Evolutionary conservation across 1,140 invertebrate genomes (phyloP), one percentile per base, ranked within the genome.

Genomic region (Carcinoscorpius rotundicauda): DNA sequence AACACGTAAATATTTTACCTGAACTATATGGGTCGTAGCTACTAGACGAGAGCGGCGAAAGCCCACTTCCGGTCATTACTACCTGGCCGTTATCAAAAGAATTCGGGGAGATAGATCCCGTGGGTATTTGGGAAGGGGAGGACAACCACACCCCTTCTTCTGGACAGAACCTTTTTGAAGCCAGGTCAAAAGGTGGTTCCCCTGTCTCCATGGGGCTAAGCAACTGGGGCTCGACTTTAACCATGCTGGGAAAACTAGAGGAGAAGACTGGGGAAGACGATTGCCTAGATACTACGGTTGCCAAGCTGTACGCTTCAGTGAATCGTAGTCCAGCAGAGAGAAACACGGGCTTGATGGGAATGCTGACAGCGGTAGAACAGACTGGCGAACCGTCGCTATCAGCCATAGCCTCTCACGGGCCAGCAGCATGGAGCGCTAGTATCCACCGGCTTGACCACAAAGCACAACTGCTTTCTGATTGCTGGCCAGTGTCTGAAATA

Each of bases 1-100:
- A 29, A 29, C 29, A 29, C 29, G 29, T 29, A 29, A 29, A 29
- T 29, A 29, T 29, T 29, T 29, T 29, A 29, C 29, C 29, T 29
- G 29, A 29, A 29, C 29, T 29, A 29, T 29, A 29, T 29, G 29
- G 29, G 29, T 29, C 29, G 29, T 29, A 29, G 29, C 29, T 29
- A 2, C 29, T 2, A 29, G 29, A 29, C 29, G 89, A 84, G 0
- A 87, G 87, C 67, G 66, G 64, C 8, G 87, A 85, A 73, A 89
- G 89, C 29, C 87, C 87, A 71, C 89, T 88, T 69, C 50, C 58
- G 58, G 52, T 63, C 49, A 62, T 58, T 4, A 61, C 9, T 4
- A 64, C 58, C 9, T 61, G 63, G 5, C 59, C 60, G 48, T 60
- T 64, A 29, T 29, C 29, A 50, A 60, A 57, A 4, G 64, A 55